Conservation (phyloP, 2,113 vertebrate genomes). For the Mus spicilegus region DNA sequence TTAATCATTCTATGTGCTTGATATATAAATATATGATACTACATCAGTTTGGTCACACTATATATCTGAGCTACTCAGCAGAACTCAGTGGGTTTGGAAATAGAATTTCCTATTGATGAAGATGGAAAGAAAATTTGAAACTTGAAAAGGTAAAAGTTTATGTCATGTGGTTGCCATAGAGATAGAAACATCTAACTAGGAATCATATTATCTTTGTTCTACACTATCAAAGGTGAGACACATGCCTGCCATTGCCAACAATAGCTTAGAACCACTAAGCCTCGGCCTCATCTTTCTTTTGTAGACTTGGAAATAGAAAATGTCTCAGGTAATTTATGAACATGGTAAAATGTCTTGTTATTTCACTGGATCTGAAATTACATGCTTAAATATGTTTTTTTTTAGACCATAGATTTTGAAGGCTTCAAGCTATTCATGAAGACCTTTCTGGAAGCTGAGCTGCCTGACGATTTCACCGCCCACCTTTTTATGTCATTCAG, state of each 20-base stretch:
- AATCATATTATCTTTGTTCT: background rate
- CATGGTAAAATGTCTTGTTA: background rate
- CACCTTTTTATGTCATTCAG: constrained; percentile 97
- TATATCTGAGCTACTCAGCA: background rate
- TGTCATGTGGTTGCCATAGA: background rate
- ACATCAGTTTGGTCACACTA: background rate
- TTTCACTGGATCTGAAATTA: constrained; percentile 1
- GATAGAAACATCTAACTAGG: background rate
- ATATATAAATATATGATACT: background rate
- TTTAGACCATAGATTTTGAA: constrained; percentile 95
- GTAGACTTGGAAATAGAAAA: background rate
- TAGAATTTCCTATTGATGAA: background rate
- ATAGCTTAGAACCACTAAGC: background rate
- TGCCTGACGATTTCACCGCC: constrained; percentile 93
- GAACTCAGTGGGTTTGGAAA: background rate
- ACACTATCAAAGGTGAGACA: background rate
- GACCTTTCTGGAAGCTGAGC: constrained; percentile 95
- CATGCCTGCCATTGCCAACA: fast-evolving
- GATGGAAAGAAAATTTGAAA: background rate
- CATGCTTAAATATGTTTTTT: constrained; percentile 13
- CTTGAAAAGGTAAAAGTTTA: constrained; percentile 1
- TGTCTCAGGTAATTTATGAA: constrained; percentile 28
- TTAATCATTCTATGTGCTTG: background rate
- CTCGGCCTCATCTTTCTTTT: background rate
- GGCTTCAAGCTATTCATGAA: constrained; percentile 98